These are phyloP conservation scores for Calliopsis andreniformis DNA, from an alignment of 1,140 invertebrate species.

Conservation along the genomic window DNA sequence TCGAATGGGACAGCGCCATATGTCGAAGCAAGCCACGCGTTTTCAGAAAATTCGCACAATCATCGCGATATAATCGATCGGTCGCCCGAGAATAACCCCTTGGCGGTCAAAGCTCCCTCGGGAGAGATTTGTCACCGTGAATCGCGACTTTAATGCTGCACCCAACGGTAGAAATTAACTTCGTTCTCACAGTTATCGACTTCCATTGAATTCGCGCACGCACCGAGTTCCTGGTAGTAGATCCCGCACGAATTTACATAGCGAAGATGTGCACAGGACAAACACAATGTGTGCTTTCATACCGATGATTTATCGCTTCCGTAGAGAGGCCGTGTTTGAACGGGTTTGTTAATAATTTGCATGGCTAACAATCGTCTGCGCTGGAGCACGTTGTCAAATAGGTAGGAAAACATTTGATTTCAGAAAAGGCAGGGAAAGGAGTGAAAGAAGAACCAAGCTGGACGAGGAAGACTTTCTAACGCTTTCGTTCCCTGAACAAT, in stretches of 20 bases:
- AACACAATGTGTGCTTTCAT: constrained; percentile 39
- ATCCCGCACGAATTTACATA: constrained; percentile 41
- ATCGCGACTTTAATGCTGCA: not conserved
- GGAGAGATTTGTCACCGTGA: constrained; percentile 34
- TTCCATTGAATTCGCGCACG: constrained; percentile 27
- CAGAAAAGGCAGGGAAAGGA: not conserved
- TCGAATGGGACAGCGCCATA: too few relatives aligned
- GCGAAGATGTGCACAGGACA: constrained; percentile 42
- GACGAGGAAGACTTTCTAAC: constrained; percentile 8
- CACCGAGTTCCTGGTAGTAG: not conserved
- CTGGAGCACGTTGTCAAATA: constrained; percentile 34
- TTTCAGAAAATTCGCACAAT: not conserved
- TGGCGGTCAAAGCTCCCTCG: constrained; percentile 6
- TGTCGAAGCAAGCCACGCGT: not conserved
- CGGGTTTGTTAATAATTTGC: constrained; percentile 43
- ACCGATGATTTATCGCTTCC: constrained; percentile 52
- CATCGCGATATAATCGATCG: constrained; percentile 5
- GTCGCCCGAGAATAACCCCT: too few relatives aligned
- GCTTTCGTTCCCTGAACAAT: not conserved
- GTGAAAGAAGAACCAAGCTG: not conserved
- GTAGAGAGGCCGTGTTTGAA: constrained; percentile 42
- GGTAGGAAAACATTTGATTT: constrained; percentile 21
- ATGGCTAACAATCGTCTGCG: constrained; percentile 32
- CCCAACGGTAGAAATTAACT: constrained; percentile 2
- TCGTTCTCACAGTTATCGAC: constrained; percentile 28